phyloP scores from a whole-genome alignment of 2,797 vertebrate species.

The Ibycter americanus region DNA sequence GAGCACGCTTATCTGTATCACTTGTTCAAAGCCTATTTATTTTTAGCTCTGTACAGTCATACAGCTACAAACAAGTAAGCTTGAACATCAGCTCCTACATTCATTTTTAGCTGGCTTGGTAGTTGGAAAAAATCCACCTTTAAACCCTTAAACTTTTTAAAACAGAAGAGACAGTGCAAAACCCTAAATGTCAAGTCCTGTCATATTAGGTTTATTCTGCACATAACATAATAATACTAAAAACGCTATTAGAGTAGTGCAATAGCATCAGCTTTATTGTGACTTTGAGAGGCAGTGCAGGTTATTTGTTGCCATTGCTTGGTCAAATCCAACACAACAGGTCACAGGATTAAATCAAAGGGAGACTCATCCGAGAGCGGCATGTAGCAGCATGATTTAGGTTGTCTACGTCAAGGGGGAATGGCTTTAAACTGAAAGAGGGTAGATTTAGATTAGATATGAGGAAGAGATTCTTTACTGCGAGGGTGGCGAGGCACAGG shows the following conservation, averaged over 20 bases:
- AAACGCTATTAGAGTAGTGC: background rate
- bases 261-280: background rate
- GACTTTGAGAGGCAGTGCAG: background rate
- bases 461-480: background rate
- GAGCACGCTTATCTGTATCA: background rate
- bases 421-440: background rate
- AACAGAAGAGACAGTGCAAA: background rate
- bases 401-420: background rate
- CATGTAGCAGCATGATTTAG: accelerated
- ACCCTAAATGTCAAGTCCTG: background rate
- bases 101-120: background rate
- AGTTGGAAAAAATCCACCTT: background rate
- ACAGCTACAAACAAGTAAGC: background rate
- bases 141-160: background rate
- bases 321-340: background rate
- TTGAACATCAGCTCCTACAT: background rate
- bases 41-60: slow-evolving; percentile 33
- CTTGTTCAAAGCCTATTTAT: background rate
- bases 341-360: background rate
- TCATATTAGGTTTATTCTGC: background rate
- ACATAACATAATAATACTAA: background rate
- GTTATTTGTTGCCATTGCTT: background rate
- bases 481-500: background rate
- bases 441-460: background rate
- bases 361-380: background rate